Conservation (phyloP, 1,140 invertebrate species). For the Hirudo medicinalis region DNA sequence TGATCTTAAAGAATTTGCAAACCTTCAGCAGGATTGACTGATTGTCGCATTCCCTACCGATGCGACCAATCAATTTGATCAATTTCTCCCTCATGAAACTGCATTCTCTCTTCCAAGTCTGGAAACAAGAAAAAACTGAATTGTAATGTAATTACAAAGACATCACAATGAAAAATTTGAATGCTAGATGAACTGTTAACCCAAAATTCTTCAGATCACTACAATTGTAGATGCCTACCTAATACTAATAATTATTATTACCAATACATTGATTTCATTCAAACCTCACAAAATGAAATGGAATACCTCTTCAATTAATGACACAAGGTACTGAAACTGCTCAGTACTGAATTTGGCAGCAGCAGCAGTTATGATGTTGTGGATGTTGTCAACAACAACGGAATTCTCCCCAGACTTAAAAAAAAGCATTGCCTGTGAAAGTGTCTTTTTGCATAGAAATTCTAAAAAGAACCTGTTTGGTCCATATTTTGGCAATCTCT, state of each 20-base stretch:
- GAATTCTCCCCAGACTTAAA: slow-evolving; percentile 41
- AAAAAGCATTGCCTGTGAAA: no score
- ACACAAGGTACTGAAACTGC: slow-evolving; percentile 45
- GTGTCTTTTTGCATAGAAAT: no score
- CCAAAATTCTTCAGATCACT: no score
- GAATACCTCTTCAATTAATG: neutral
- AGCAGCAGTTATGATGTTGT: slow-evolving; percentile 45
- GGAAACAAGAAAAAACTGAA: slow-evolving; percentile 17
- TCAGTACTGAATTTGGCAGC: slow-evolving; percentile 44
- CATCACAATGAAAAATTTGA: no score
- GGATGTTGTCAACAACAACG: slow-evolving; percentile 47
- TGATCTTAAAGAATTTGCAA: no score
- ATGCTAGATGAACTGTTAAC: no score
- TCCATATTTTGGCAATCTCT: slow-evolving; percentile 47
- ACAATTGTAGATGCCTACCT: neutral
- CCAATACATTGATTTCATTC: neutral
- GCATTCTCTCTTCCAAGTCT: slow-evolving; percentile 44
- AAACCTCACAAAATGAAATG: neutral
- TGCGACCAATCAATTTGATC: slow-evolving; percentile 44
- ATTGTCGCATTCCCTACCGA: slow-evolving; percentile 43
- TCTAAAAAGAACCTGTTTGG: slow-evolving; percentile 35
- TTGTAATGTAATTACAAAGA: no score
- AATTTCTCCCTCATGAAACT: slow-evolving; percentile 44
- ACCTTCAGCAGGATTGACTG: slow-evolving; percentile 32
- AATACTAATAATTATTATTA: neutral